Evolutionary conservation across 2,797 vertebrate genomes (phyloP), one percentile per base, ranked within the genome.

Genomic region (Borostomias antarcticus): DNA sequence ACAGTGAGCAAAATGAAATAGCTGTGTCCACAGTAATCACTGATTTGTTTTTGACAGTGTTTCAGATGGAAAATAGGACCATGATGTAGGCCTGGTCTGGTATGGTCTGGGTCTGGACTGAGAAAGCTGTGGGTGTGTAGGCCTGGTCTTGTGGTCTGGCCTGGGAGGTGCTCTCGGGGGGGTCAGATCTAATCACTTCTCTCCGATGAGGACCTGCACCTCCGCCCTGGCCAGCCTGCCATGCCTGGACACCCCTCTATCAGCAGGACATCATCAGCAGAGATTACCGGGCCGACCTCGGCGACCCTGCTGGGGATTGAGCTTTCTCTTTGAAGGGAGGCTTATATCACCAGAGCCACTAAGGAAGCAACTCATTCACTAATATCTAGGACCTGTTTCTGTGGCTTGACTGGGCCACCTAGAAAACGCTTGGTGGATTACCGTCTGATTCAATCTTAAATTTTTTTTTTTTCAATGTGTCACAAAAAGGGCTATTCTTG

Each of bases 221-320:
- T 47, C 58, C n/a, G 13, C 25, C 37, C 35, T 43, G 25, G 35
- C 58, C 25, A 3, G 19, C 32, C 19, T 15, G 25, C n/a, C 21
- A 82, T 81, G 86, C 81, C 81, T 84, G 87, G 78, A 66, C 86
- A 84, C 81, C 74, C 81, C 69, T 87, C 89, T 84, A 85, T 88
- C 85, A 93, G 91, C 76, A 88, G 70, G 82, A 87, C 76, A 88
- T 89, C 89, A 87, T 88, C 91, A 92, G 87, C 75, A 83, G 65
- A 81, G 72, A 94, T 91, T 91, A 93, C 81, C 85, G 81, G 76
- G 77, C 67, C 82, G 77, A 86, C 77, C 89, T 86, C 75, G 64
- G 66, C 85, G 82, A 94, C 86, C 88, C 76, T 67, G 79, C 72
- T 82, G 70, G 79, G 75, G 89, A 78, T 91, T 90, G 91, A 89